These are phyloP conservation scores for Struthio camelus DNA, from an alignment of 2,113 vertebrate species.

Conservation along the genomic window DNA sequence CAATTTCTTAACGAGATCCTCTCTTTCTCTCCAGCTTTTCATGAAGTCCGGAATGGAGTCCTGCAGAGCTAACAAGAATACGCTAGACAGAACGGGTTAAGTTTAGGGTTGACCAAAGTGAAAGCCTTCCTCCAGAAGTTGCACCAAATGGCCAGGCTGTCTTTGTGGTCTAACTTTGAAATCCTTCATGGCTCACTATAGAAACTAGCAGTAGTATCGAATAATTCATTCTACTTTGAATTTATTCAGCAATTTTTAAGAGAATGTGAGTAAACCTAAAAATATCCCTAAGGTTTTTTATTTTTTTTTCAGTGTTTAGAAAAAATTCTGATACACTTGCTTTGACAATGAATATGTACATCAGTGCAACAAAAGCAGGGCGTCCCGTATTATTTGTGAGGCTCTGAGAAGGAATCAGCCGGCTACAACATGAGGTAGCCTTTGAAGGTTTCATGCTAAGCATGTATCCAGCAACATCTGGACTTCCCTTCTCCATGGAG, in stretches of 20 bases:
- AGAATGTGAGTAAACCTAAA: not conserved
- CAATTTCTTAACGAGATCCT: not conserved
- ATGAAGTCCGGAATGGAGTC: not conserved
- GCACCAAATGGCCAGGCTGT: not conserved
- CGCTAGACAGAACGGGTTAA: not conserved
- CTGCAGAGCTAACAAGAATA: not conserved
- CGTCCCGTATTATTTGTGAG: not conserved
- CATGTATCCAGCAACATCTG: not conserved
- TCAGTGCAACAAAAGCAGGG: not conserved
- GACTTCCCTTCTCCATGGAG: not conserved
- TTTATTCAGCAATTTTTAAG: not conserved
- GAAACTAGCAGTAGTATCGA: not conserved
- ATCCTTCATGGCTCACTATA: not conserved
- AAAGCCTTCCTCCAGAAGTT: not conserved
- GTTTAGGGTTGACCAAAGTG: not conserved
- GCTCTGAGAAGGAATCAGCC: not conserved
- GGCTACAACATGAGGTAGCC: not conserved
- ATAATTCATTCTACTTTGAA: not conserved
- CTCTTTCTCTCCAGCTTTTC: not conserved
- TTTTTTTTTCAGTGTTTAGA: not conserved
- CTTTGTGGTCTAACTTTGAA: not conserved
- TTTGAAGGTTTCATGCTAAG: not conserved
- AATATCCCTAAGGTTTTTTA: not conserved
- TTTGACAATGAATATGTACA: not conserved
- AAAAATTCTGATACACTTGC: not conserved